phyloP scores from a whole-genome alignment of 2,797 vertebrate genomes.

The Parambassis ranga region DNA sequence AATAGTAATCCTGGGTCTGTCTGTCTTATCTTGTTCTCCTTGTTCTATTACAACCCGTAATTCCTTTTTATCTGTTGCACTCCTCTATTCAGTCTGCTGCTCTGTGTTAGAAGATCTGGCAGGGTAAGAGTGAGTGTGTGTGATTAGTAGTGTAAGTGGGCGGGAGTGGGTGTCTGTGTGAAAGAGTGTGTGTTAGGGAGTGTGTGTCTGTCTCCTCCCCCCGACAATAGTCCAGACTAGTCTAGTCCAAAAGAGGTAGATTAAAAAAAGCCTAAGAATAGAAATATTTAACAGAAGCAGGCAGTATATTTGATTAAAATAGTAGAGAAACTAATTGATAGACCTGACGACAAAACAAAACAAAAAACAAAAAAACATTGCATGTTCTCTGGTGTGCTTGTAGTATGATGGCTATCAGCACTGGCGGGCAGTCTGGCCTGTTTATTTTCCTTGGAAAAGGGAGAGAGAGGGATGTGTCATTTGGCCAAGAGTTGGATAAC shows the following conservation, averaged over 20 bases:
- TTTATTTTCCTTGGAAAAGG: constrained; percentile 67
- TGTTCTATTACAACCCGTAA: constrained; percentile 41
- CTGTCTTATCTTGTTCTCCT: constrained; percentile 20
- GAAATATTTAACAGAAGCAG: neutral
- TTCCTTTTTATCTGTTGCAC: constrained; percentile 50
- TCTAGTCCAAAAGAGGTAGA: neutral
- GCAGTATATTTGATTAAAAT: neutral
- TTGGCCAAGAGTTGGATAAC: constrained; percentile 48
- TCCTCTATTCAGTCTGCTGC: constrained; percentile 52
- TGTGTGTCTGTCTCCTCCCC: constrained; percentile 58
- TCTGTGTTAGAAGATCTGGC: constrained; percentile 59
- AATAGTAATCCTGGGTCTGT: constrained; percentile 28
- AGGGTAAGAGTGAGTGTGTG: constrained; percentile 58
- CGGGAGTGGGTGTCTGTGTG: constrained; percentile 56
- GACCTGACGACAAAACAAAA: constrained; percentile 16
- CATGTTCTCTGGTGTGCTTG: constrained; percentile 32
- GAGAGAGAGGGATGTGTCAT: constrained; percentile 38
- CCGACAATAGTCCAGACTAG: constrained; percentile 20
- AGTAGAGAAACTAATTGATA: neutral
- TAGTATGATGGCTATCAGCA: constrained; percentile 56
- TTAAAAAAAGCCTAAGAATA: neutral
- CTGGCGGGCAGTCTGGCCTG: constrained; percentile 32
- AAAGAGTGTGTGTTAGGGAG: constrained; percentile 32
- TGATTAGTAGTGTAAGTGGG: constrained; percentile 70
- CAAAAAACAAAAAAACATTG: too few species aligned